Percentiles rank a stretch among this genome's conserved stretches.
Conservation (phyloP, 2,797 vertebrate species). For the Lacerta viridis region DNA sequence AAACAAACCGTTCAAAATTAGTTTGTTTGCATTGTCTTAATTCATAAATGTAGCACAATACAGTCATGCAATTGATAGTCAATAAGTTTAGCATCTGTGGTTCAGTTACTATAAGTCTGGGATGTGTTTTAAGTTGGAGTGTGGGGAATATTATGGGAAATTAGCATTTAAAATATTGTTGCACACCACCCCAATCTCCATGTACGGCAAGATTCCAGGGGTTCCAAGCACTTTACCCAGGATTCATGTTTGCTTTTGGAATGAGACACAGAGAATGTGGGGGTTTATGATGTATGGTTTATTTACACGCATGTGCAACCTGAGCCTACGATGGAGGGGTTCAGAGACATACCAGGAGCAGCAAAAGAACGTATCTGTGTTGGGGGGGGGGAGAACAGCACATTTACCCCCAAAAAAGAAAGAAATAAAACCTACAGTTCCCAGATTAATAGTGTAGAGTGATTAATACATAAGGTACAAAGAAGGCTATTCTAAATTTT, state of each 20-base stretch:
- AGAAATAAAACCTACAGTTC: no score
- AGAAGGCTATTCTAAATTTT: background rate
- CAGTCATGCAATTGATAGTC: background rate
- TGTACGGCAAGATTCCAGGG: background rate
- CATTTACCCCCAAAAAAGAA: no score
- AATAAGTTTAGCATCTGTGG: background rate
- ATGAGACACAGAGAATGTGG: no score
- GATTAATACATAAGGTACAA: background rate
- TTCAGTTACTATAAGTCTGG: constrained; percentile 4
- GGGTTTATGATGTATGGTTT: no score
- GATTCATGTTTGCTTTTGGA: no score
- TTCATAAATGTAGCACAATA: background rate
- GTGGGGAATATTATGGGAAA: background rate
- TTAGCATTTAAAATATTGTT: background rate
- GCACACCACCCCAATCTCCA: no score
- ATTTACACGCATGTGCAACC: no score
- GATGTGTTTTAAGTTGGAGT: background rate
- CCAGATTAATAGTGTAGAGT: no score
- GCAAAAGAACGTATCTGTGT: no score
- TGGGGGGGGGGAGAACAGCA: no score
- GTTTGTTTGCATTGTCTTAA: no score
- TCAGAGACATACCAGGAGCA: background rate
- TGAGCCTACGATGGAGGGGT: background rate
- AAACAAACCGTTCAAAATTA: background rate
- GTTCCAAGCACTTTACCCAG: no score